phyloP scores from a whole-genome alignment of 1,140 invertebrate species.

The Cydia pomonella region DNA sequence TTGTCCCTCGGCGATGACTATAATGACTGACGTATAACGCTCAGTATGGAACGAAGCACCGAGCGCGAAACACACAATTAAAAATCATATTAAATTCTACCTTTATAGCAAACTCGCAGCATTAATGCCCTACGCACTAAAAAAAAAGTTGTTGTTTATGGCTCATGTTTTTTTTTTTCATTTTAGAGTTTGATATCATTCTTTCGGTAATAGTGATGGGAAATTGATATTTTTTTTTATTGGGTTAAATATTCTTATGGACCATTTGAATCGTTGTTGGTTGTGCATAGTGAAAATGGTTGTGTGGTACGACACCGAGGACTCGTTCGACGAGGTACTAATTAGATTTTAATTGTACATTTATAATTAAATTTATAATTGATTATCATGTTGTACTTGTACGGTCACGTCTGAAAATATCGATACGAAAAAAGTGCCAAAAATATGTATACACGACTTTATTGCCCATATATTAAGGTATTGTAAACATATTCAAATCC shows the following conservation, averaged over 20 bases:
- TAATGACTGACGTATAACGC: constrained; percentile 27
- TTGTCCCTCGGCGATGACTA: constrained; percentile 40
- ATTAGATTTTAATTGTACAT: background rate
- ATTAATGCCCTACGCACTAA: background rate
- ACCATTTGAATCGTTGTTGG: constrained; percentile 25
- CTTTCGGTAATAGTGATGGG: background rate
- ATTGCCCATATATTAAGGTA: too few species aligned
- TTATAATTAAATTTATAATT: background rate
- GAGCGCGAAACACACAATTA: constrained; percentile 9
- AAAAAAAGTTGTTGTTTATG: background rate
- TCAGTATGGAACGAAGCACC: constrained; percentile 21
- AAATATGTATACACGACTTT: too few species aligned
- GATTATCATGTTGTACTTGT: too few species aligned
- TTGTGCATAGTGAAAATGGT: constrained; percentile 55
- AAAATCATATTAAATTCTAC: background rate
- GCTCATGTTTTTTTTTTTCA: background rate
- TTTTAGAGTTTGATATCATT: background rate
- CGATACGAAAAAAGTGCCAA: too few species aligned
- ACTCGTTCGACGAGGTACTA: constrained; percentile 47
- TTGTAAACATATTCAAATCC: too few species aligned
- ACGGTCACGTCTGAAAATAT: too few species aligned
- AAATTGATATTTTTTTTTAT: background rate
- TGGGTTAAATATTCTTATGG: background rate
- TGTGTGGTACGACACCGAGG: constrained; percentile 60
- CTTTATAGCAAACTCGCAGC: background rate